Conservation (phyloP, 1,140 invertebrate species). For the Lutraria rhynchaena region DNA sequence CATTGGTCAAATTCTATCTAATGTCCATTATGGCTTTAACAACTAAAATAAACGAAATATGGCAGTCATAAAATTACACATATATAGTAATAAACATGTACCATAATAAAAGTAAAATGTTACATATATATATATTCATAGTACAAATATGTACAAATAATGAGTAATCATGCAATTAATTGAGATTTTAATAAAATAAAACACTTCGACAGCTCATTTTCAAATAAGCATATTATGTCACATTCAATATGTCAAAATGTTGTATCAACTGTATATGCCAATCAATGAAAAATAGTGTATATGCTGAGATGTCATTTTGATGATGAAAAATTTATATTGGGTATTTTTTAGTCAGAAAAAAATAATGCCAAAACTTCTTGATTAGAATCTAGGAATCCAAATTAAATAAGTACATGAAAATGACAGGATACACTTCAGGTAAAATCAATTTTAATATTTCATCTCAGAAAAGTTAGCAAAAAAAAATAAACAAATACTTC, state of each 20-base stretch:
- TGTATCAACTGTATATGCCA: too few species aligned
- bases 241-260: not conserved
- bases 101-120: not conserved
- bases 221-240: not conserved
- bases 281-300: too few species aligned
- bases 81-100: conserved; percentile 22
- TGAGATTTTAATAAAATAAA: not conserved
- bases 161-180: not conserved
- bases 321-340: too few species aligned
- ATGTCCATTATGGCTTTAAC: conserved; percentile 37
- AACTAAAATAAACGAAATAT: conserved; percentile 40
- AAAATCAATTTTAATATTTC: too few species aligned
- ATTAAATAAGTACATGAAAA: too few species aligned
- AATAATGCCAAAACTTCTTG: too few species aligned
- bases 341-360: too few species aligned
- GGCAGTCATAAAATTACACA: conserved; percentile 39
- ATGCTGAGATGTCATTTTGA: too few species aligned
- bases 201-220: not conserved
- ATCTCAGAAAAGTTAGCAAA: too few species aligned
- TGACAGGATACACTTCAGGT: too few species aligned
- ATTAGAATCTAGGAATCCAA: too few species aligned
- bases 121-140: not conserved
- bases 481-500: too few species aligned
- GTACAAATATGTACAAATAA: not conserved
- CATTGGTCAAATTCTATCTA: conserved; percentile 47